Conservation (phyloP, 2,113 vertebrate species). For the Sakesphorus luctuosus region DNA sequence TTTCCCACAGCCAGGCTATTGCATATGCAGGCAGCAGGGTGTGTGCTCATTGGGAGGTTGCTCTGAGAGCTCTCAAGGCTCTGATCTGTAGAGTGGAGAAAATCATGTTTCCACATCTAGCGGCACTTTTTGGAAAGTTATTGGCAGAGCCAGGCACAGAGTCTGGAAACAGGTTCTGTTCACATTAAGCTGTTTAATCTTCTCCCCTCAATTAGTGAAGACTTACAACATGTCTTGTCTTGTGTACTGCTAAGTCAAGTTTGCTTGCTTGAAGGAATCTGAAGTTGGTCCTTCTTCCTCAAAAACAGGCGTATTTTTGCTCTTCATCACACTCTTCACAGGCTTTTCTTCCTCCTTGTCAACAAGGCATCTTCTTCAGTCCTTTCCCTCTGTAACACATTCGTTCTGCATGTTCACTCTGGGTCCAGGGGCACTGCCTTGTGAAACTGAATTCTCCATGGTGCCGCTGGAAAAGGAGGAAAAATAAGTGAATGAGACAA, state of each 20-base stretch:
- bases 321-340: not conserved
- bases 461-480: not conserved
- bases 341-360: not conserved
- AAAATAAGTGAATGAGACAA: not conserved
- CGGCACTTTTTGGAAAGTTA: not conserved
- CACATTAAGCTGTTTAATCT: not conserved
- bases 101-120: not conserved
- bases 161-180: not conserved
- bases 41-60: accelerated
- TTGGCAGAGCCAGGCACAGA: not conserved
- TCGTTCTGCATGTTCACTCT: not conserved
- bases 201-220: not conserved
- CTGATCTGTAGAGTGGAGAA: not conserved
- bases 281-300: not conserved
- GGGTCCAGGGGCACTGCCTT: accelerated
- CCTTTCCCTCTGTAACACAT: accelerated
- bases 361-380: not conserved
- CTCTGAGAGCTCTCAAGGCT: not conserved
- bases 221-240: not conserved
- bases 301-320: not conserved
- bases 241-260: not conserved
- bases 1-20: not conserved
- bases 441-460: not conserved
- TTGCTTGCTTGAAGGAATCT: not conserved
- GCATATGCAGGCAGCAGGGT: not conserved